Evolutionary conservation across 2,888 invertebrate genomes (phyloP).

Genomic region (Caenorhabditis sp.): DNA sequence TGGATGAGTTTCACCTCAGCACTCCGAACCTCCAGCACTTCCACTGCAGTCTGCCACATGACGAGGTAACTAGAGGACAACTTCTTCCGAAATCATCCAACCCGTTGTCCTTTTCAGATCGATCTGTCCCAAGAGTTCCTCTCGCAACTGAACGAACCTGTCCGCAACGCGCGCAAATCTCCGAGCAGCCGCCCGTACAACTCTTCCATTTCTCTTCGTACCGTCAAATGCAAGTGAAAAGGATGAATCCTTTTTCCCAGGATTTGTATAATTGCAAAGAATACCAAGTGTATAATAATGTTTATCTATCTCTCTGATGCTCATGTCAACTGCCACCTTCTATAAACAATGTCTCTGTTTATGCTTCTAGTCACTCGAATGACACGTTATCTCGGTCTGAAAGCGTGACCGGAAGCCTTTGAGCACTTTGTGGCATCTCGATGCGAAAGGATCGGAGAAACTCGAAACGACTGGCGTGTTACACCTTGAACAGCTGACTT

Average conservation of each 20-base stretch:
- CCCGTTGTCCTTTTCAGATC: conserved; percentile 22
- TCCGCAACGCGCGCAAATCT: conserved; percentile 14
- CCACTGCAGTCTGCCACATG: conserved; percentile 46
- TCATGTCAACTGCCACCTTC: background rate
- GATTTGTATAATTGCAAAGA: background rate
- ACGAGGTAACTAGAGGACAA: conserved; percentile 14
- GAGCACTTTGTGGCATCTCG: conserved; percentile 17
- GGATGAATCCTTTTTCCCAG: background rate
- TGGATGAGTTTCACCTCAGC: conserved; percentile 34
- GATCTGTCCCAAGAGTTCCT: conserved; percentile 35
- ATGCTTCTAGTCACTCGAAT: background rate
- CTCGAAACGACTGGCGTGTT: conserved; percentile 35
- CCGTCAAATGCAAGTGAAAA: conserved; percentile 40
- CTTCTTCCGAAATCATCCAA: background rate
- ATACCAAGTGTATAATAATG: background rate
- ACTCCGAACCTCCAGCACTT: conserved; percentile 51
- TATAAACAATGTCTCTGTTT: background rate
- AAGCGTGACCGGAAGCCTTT: conserved; percentile 30
- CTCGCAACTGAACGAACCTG: conserved; percentile 23
- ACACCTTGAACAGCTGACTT: conserved; percentile 33
- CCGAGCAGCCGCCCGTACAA: conserved; percentile 20
- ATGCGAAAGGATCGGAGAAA: no score
- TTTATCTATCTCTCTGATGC: background rate
- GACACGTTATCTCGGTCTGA: no score
- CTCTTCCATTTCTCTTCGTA: conserved; percentile 19